A percentile compares a stretch with the other conserved stretches of the same genome.
phyloP scores from a whole-genome alignment of 2,113 vertebrate species.

The Prochilodus magdalenae region DNA sequence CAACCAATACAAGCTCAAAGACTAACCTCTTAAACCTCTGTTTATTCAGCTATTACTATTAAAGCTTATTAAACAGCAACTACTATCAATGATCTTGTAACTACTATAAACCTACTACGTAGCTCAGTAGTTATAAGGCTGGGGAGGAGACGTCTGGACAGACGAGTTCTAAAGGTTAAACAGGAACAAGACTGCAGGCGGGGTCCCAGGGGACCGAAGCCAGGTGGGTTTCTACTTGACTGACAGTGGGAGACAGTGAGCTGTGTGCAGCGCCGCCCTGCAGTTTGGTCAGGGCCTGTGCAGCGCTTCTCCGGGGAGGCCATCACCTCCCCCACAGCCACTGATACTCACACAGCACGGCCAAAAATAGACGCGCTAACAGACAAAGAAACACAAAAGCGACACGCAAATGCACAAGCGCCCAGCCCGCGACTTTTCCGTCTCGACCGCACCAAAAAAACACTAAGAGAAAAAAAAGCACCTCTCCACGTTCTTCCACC shows the following conservation, averaged over 20 bases:
- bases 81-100: not conserved
- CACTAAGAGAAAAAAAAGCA: not conserved
- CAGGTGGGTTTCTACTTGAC: constrained; percentile 59
- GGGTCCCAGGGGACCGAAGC: constrained; percentile 67
- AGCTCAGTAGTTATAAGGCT: not conserved
- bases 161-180: constrained; percentile 12
- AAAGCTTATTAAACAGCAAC: not conserved
- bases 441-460: constrained; percentile 42
- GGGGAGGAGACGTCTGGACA: not conserved
- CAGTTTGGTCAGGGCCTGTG: constrained; percentile 54
- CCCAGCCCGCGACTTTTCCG: constrained; percentile 45
- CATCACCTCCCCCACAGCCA: constrained; percentile 30
- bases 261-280: constrained; percentile 47
- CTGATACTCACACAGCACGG: constrained; percentile 28
- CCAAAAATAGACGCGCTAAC: constrained; percentile 45
- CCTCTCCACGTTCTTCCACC: constrained; percentile 39
- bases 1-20: too few species aligned
- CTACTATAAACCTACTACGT: constrained; percentile 20
- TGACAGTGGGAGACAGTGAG: constrained; percentile 64
- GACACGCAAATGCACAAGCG: constrained; percentile 39
- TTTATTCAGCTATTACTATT: too few species aligned
- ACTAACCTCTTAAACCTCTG: not conserved
- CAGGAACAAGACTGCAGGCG: constrained; percentile 71
- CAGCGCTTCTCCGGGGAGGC: constrained; percentile 22
- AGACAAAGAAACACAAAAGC: constrained; percentile 29